Conservation (phyloP, 2,113 vertebrate species). For the Odontesthes bonariensis region DNA sequence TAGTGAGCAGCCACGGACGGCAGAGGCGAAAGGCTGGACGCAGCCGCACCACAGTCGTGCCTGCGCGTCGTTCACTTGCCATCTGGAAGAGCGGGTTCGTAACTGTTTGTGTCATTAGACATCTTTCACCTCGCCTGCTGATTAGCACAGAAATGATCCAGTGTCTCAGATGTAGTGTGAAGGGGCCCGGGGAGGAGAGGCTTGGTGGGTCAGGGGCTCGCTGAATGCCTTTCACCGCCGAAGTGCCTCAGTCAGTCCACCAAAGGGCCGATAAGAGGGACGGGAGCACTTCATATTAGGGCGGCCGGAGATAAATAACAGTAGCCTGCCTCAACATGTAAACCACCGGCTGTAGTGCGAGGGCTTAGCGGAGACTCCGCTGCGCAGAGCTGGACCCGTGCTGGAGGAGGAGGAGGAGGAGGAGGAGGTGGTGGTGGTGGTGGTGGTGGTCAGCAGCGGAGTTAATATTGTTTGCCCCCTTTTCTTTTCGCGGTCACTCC, state of each 20-base stretch:
- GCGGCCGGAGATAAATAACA: slow-evolving; percentile 73
- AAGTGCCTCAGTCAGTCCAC: slow-evolving; percentile 61
- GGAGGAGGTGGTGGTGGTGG: slow-evolving; percentile 61
- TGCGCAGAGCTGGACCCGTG: slow-evolving; percentile 72
- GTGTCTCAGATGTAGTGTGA: slow-evolving; percentile 44
- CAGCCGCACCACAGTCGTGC: slow-evolving; percentile 70
- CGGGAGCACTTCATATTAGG: slow-evolving; percentile 66
- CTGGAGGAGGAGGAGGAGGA: slow-evolving; percentile 40
- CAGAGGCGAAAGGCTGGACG: slow-evolving; percentile 73
- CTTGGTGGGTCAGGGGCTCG: slow-evolving; percentile 71
- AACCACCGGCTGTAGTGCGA: slow-evolving; percentile 65
- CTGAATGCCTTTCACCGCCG: slow-evolving; percentile 65
- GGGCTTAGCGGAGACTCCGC: slow-evolving; percentile 72
- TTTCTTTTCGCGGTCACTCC: slow-evolving; percentile 36
- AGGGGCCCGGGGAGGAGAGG: slow-evolving; percentile 49
- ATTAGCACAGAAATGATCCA: slow-evolving; percentile 77
- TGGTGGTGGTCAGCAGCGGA: too few species aligned
- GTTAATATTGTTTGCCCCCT: slow-evolving; percentile 58
- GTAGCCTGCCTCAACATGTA: slow-evolving; percentile 74
- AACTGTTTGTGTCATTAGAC: slow-evolving; percentile 82
- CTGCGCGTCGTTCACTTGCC: slow-evolving; percentile 71
- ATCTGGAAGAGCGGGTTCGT: slow-evolving; percentile 81
- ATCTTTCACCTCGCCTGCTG: slow-evolving; percentile 75
- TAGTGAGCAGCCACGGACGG: slow-evolving; percentile 78
- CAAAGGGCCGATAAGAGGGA: slow-evolving; percentile 69